A percentile compares a stretch with the other conserved stretches of the same genome.
phyloP scores from a whole-genome alignment of 2,888 invertebrate species.

The Pollenia griseotomentosa region DNA sequence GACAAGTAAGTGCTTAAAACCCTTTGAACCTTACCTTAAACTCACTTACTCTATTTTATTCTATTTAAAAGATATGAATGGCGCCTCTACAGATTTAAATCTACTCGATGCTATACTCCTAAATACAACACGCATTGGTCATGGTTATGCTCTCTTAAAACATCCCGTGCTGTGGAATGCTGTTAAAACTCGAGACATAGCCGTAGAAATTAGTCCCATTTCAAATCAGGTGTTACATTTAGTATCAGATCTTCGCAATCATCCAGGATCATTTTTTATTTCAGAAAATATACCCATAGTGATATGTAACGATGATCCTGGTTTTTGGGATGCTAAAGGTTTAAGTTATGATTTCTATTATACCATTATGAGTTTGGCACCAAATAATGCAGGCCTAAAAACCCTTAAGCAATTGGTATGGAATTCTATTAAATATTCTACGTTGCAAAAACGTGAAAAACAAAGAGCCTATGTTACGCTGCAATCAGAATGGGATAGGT shows the following conservation, averaged over 20 bases:
- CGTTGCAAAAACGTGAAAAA: constrained; percentile 77
- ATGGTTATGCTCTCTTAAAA: too few species aligned
- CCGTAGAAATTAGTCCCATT: constrained; percentile 83
- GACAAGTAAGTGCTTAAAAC: too few species aligned
- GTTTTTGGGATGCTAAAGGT: constrained; percentile 87
- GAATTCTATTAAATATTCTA: constrained; percentile 86
- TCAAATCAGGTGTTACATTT: constrained; percentile 85
- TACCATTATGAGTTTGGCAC: constrained; percentile 88
- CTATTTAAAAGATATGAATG: too few species aligned
- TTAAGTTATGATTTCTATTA: constrained; percentile 89
- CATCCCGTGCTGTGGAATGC: constrained; percentile 59
- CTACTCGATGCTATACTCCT: too few species aligned
- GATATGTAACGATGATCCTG: constrained; percentile 88
- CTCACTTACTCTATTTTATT: too few species aligned
- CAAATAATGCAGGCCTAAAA: constrained; percentile 86
- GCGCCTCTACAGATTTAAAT: too few species aligned
- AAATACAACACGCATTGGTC: too few species aligned
- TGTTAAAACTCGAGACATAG: constrained; percentile 80
- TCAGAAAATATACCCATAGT: constrained; percentile 87
- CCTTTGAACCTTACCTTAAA: too few species aligned
- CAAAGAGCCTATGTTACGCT: constrained; percentile 76
- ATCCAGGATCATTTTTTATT: constrained; percentile 86
- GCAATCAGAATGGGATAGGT: constrained; percentile 79
- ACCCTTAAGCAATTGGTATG: constrained; percentile 87
- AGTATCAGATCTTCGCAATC: constrained; percentile 87